Percentiles rank a stretch among this genome's conserved stretches.
These are phyloP conservation scores for Mycteria americana DNA, from an alignment of 2,797 vertebrate genomes.

Conservation along the genomic window DNA sequence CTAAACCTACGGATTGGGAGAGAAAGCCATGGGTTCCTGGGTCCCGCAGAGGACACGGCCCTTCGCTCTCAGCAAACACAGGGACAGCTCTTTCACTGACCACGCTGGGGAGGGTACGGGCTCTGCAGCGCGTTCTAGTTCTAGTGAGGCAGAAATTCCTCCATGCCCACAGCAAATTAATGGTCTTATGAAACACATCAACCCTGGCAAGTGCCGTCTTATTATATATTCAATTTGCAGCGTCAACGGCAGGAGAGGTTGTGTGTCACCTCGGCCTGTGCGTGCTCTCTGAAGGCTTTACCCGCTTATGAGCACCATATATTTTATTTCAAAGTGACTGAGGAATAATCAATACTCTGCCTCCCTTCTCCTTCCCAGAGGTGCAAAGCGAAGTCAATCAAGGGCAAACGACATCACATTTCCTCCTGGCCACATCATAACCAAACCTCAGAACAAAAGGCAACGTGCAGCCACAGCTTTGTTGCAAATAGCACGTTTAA, in stretches of 20 bases:
- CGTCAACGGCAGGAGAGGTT: neutral
- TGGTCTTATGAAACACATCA: neutral
- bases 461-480: accelerated
- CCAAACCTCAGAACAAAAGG: neutral
- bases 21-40: neutral
- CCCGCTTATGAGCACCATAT: neutral
- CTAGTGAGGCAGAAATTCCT: neutral
- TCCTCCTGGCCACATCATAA: neutral
- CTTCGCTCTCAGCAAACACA: accelerated
- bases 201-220: neutral
- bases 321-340: neutral
- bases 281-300: neutral
- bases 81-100: neutral
- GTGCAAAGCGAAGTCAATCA: neutral
- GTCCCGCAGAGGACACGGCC: accelerated
- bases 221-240: neutral
- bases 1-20: neutral
- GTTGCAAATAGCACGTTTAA: neutral
- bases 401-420: neutral
- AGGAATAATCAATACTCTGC: neutral
- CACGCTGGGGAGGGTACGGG: accelerated
- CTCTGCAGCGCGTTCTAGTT: neutral
- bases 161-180: neutral
- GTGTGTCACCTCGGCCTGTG: neutral
- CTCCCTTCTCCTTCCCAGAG: neutral